Evolutionary conservation across 2,113 vertebrate species (phyloP), one percentile per base, ranked within the genome.

Genomic region (Leptobrachium leishanense): DNA sequence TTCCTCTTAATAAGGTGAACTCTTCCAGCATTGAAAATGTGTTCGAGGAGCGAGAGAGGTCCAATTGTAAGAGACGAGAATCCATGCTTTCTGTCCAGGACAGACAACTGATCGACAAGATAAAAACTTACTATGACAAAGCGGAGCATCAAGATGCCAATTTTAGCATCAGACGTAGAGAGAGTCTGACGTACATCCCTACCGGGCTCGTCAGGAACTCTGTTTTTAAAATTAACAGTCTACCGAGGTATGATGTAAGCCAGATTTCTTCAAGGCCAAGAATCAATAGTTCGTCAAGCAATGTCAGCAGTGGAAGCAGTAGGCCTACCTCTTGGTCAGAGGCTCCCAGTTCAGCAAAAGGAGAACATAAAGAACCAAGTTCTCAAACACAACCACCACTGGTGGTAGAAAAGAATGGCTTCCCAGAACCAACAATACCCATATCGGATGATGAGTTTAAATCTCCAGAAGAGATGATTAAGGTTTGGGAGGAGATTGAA

Each of bases 181-280:
- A 99, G 86, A 99, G 97, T 83, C 93, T 99, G 42, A 96, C 95
- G 46, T 97, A 96, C 62, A 99, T 99, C 78, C 97, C 97, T 46
- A 91, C 95, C 3, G 97, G 97, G n/a, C 85, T 98, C 67, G 97
- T 99, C 40, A 92, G 92, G 5, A 95, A 93, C 82, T 93, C 95
- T 0, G 92, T 97, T 62, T 92, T 84, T 84, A 95, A 94, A 76
- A 88, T 98, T 65, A 94, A 95, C 44, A 88, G 82, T 71, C 84
- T 89, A 64, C 95, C 94, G 0, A 82, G 84, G 84, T 88, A 90
- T 1, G 88, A 93, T 39, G 70, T 77, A 0, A 62, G 69, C 2
- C 84, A 70, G 0, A 63, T 83, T 71, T 76, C 67, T 0, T 11
- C 66, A 41, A 75, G 64, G 53, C 82, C 66, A 1, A 84, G 50